phyloP scores from a whole-genome alignment of 2,113 vertebrate species.

The Coracopsis vasa region DNA sequence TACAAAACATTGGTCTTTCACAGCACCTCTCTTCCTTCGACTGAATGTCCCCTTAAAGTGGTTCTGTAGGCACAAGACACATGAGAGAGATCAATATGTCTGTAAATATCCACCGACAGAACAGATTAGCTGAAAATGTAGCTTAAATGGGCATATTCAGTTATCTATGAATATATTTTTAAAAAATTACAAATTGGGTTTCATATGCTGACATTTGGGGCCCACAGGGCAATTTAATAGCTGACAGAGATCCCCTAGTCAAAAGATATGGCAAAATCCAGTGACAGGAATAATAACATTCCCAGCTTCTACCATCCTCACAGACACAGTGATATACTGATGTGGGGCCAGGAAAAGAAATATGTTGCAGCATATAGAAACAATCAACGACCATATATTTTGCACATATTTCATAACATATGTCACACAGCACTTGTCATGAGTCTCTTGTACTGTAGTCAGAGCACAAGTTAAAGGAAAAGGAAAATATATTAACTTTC shows the following conservation, averaged over 20 bases:
- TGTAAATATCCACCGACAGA: background rate
- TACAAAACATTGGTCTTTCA: background rate
- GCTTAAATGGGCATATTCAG: background rate
- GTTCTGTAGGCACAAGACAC: background rate
- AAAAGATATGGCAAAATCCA: background rate
- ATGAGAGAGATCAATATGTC: background rate
- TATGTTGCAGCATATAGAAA: background rate
- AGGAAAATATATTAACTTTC: constrained; percentile 45
- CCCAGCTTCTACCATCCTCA: background rate
- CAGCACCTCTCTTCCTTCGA: background rate
- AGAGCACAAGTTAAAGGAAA: background rate
- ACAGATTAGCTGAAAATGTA: background rate
- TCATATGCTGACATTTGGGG: background rate
- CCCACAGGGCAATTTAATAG: background rate
- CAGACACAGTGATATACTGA: background rate
- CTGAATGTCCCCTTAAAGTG: background rate
- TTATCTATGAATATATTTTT: background rate
- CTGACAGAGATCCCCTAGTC: background rate
- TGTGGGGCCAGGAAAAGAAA: background rate
- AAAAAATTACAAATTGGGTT: background rate
- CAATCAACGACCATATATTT: background rate
- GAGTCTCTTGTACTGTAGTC: background rate
- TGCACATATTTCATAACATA: background rate
- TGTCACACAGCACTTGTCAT: background rate
- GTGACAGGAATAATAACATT: background rate